Base-by-base conservation (phyloP, 2,113 vertebrate species). In the Chaenogobius annularis region DNA sequence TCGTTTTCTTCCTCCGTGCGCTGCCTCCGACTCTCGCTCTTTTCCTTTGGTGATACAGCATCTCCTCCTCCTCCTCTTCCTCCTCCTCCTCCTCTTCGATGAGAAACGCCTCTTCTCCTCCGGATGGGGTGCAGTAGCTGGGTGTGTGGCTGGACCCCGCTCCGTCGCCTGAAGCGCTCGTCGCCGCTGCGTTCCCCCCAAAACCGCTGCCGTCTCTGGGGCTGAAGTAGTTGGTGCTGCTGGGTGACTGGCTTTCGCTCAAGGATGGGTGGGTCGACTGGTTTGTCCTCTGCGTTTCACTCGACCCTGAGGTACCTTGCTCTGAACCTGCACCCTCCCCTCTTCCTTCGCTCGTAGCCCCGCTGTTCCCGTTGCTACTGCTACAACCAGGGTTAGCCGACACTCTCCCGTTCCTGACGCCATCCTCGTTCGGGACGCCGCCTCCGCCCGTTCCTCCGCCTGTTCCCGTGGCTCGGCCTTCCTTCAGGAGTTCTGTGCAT, bases 161-260 rank as follows among this genome's bases (percentile, higher is more conserved):
- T 50, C 84, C 82, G 8, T 92, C 91, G 0, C 63, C 85, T 0
- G 77, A 83, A 0, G 79, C 78, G 5, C 85, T 90, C 0, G 75
- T 75, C 3, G 77, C 69, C 0, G 90, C 79, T 0, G 78, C 75
- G 3, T 80, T 43, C 5, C 88, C 87, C 20, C 90, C 90, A 4
- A 88, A 92, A 35, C 87, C 47, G 3, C 83, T 88, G 0, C 86
- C 89, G 0, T 96, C 94, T 17, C 94, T 83, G 66, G 96, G 96
- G 86, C 95, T 96, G 89, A 96, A 96, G 91, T 95, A 96, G 85
- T 95, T 96, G 77, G 94, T 96, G 90, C 96, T 96, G 92, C 95
- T 96, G 15, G 96, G 96, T 0, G 95, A 96, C 66, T 96, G 96
- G 83, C 93, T 95, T 89, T 96, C 95, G 0, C 94, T 95, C 66